Evolutionary conservation across 1,140 invertebrate genomes (phyloP), one percentile per base, ranked within the genome.

Genomic region (Oncopodura yosiiana): DNA sequence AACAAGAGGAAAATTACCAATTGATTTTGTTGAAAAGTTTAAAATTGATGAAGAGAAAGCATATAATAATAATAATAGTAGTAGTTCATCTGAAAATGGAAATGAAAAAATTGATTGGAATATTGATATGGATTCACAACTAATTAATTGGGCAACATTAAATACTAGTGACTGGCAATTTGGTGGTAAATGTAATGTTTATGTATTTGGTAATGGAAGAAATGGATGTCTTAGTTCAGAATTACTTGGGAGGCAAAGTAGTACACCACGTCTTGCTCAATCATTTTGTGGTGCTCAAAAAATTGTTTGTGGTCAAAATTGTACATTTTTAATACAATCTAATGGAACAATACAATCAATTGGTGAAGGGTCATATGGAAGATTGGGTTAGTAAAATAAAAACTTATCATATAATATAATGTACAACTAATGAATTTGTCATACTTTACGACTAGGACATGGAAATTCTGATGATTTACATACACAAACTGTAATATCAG

Each of bases 131-230:
- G 81, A 82, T 65, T 70, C 73, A 45, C 76, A 81, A 63, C 76
- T 83, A 14, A 79, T 83, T 71, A 64, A 68, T 9, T 83, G 80
- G 80, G 73, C 75, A 1, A 77, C 73, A 6, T 75, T 78, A 52
- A 67, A 71, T 12, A 80, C 80, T 3, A 75, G 78, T 44, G 80
- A 82, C 65, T 83, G 80, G 80, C 79, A 81, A 67, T 73, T 80
- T 27, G 79, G 80, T 12, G 80, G 79, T 6, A 77, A 77, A 67
- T 81, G 77, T 67, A 70, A 77, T 44, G 77, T 75, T 0, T 83
- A 73, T 64, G 66, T 82, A 59, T 82, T 78, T 77, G 81, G 81
- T 1, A 79, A 74, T 60, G 78, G 79, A 29, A 61, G 79, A 14
- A 77, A 81, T 67, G 80, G 80, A 3, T 80, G 82, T 66, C 67